A percentile compares a stretch with the other conserved stretches of the same genome.
These are phyloP conservation scores for Frankliniella intonsa DNA, from an alignment of 2,888 invertebrate genomes.

Conservation along the genomic window DNA sequence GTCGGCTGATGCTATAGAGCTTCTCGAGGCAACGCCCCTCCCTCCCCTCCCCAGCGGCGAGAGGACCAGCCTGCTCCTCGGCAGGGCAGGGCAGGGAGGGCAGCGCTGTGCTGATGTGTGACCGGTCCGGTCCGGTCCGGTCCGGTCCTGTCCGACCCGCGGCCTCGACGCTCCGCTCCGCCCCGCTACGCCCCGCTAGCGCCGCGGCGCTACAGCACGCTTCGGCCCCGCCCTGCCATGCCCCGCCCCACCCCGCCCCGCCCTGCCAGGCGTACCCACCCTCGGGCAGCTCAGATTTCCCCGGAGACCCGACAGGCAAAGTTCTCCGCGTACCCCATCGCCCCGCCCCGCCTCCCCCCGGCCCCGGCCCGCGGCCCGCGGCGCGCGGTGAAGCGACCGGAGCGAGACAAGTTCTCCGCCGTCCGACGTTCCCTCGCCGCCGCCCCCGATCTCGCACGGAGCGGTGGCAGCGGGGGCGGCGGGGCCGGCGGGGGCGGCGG, in stretches of 20 bases:
- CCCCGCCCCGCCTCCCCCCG: no score
- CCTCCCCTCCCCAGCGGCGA: no score
- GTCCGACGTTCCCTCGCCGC: no score
- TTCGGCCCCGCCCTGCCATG: neutral
- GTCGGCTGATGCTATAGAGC: neutral
- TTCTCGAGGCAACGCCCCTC: no score
- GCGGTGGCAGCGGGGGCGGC: no score
- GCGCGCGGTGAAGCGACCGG: no score
- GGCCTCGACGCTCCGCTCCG: neutral
- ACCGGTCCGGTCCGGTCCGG: no score
- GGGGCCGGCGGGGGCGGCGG: neutral
- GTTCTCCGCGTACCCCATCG: neutral
- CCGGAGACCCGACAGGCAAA: constrained; percentile 12
- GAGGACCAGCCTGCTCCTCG: neutral
- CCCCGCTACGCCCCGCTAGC: no score
- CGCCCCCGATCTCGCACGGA: no score
- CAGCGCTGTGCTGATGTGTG: no score
- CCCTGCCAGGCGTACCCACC: neutral
- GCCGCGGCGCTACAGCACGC: neutral
- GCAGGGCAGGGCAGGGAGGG: neutral
- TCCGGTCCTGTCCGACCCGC: neutral
- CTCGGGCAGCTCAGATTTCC: constrained; percentile 2
- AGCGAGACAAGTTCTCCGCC: no score
- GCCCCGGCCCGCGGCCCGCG: no score
- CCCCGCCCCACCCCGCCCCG: neutral